phyloP scores from a whole-genome alignment of 2,888 invertebrate genomes.

The Acleris laterana region DNA sequence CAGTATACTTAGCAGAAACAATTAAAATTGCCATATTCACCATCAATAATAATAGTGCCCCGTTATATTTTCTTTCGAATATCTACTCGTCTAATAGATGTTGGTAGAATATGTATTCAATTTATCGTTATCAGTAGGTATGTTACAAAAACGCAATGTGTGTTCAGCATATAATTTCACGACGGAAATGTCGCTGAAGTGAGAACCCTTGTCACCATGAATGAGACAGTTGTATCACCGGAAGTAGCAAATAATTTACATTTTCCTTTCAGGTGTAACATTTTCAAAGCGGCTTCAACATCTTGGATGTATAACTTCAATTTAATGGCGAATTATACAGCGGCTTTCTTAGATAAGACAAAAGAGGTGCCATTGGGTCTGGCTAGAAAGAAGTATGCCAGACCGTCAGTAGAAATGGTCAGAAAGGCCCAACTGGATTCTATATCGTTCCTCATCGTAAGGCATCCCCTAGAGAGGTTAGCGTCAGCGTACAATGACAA shows the following conservation, averaged over 20 bases:
- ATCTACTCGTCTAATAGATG: no score
- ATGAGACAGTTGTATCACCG: slow-evolving; percentile 10
- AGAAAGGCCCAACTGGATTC: slow-evolving; percentile 90
- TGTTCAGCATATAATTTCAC: slow-evolving; percentile 12
- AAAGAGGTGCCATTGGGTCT: slow-evolving; percentile 91
- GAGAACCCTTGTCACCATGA: slow-evolving; percentile 20
- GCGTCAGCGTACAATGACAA: slow-evolving; percentile 94
- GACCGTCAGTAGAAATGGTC: slow-evolving; percentile 89
- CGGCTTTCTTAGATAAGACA: slow-evolving; percentile 90
- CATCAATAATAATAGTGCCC: no score
- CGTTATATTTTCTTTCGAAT: no score
- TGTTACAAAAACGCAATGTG: neutral
- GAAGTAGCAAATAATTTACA: neutral
- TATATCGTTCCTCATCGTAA: slow-evolving; percentile 91
- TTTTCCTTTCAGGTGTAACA: slow-evolving; percentile 86
- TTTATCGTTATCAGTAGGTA: no score
- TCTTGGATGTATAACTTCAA: slow-evolving; percentile 97
- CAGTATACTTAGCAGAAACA: no score
- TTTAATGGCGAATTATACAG: slow-evolving; percentile 92
- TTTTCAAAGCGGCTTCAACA: slow-evolving; percentile 94
- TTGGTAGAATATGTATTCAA: no score
- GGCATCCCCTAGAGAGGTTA: slow-evolving; percentile 91
- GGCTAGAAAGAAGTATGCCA: slow-evolving; percentile 91
- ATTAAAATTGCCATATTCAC: no score
- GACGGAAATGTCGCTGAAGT: slow-evolving; percentile 31